These are phyloP conservation scores for Drosophila austrosaltans DNA, from an alignment of 2,888 invertebrate genomes.

Conservation along the genomic window DNA sequence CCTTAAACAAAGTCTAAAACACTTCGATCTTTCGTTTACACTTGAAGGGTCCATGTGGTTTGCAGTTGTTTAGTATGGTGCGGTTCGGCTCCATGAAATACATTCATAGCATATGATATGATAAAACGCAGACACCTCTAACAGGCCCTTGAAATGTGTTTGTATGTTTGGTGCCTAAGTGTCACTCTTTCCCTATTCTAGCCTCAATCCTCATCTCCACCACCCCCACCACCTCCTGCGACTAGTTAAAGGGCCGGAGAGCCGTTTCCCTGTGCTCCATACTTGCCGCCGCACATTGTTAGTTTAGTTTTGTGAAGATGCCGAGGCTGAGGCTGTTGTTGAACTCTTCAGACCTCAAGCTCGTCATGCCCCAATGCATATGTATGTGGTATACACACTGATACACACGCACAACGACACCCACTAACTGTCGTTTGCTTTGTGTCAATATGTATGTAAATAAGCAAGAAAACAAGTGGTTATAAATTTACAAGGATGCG, in stretches of 20 bases:
- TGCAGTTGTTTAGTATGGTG: not conserved
- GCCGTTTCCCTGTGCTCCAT: slow-evolving; percentile 13
- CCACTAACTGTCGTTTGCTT: slow-evolving; percentile 52
- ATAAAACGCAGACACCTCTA: slow-evolving; percentile 55
- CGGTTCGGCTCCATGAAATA: slow-evolving; percentile 1
- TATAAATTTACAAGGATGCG: slow-evolving; percentile 74
- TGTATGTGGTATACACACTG: slow-evolving; percentile 55
- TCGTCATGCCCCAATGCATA: slow-evolving; percentile 50
- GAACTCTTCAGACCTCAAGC: slow-evolving; percentile 48
- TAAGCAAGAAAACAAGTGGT: slow-evolving; percentile 77
- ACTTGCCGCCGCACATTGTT: slow-evolving; percentile 62
- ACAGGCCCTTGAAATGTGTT: slow-evolving; percentile 59
- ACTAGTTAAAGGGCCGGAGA: not conserved
- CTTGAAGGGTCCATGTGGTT: slow-evolving; percentile 1
- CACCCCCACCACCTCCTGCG: not conserved
- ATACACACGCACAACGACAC: slow-evolving; percentile 23
- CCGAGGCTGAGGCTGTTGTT: slow-evolving; percentile 33
- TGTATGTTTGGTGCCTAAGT: slow-evolving; percentile 38
- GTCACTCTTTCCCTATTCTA: slow-evolving; percentile 19
- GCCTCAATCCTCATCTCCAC: slow-evolving; percentile 10
- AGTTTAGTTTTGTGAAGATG: slow-evolving; percentile 63
- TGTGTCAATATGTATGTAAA: slow-evolving; percentile 78
- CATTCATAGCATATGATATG: slow-evolving; percentile 56
- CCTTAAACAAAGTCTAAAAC: not conserved
- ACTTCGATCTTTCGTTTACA: not conserved